Percentiles rank a stretch among this genome's conserved stretches.
Evolutionary conservation across 2,113 vertebrate genomes (phyloP).

Genomic region (Cygnus atratus): DNA sequence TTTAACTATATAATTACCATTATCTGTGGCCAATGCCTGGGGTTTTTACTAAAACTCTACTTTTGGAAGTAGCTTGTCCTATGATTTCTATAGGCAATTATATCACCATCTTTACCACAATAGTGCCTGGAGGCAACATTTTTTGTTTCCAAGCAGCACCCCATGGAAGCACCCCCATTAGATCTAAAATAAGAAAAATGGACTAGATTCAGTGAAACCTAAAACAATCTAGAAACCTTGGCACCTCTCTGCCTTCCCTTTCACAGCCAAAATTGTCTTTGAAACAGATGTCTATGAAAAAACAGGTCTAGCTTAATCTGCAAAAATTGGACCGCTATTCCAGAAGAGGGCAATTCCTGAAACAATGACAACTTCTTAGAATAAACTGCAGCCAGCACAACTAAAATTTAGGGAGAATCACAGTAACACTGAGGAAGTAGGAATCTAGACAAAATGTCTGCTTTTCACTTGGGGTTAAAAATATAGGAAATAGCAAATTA

Average conservation of each 20-base stretch:
- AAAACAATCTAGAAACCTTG: neutral
- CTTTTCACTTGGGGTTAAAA: neutral
- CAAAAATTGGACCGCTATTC: neutral
- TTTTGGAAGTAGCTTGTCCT: neutral
- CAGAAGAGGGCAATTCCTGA: neutral
- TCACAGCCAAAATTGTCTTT: neutral
- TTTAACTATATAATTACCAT: conserved; percentile 18
- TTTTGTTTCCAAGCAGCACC: neutral
- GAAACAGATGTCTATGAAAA: neutral
- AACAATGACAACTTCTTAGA: neutral
- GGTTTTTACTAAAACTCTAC: neutral
- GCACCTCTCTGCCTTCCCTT: neutral
- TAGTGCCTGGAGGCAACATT: neutral
- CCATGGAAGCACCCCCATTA: neutral
- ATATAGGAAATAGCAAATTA: neutral
- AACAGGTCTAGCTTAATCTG: neutral
- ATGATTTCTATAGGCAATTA: neutral
- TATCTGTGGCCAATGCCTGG: neutral
- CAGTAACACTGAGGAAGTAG: neutral
- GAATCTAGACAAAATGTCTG: neutral
- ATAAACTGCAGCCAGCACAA: neutral
- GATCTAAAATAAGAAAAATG: neutral
- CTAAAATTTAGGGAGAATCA: neutral
- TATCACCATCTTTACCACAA: neutral
- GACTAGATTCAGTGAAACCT: neutral